Conservation (phyloP, 2,888 invertebrate genomes). For the Cacoxenus indagator region DNA sequence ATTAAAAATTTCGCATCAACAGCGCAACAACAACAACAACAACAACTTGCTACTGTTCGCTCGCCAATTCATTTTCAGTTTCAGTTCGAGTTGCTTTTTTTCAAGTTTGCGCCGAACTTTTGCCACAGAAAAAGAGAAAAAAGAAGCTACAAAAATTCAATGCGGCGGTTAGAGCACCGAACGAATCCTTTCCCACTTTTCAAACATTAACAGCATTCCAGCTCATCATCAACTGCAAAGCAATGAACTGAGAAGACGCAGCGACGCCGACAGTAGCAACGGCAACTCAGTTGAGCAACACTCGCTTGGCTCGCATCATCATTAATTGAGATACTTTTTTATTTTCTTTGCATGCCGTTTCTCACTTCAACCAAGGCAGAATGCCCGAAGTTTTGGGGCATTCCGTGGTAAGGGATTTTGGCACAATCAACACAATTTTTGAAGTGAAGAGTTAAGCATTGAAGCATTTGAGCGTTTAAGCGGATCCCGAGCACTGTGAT, state of each 20-base stretch:
- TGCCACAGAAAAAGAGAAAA: neutral
- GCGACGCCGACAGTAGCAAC: constrained; percentile 19
- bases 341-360: constrained; percentile 16
- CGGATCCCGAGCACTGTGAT: neutral
- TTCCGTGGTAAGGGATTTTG: constrained; percentile 43
- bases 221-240: neutral
- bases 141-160: neutral
- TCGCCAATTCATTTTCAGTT: constrained; percentile 39
- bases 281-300: neutral
- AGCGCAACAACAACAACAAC: constrained; percentile 15
- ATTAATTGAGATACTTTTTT: constrained; percentile 51
- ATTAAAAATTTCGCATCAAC: constrained; percentile 51
- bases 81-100: constrained; percentile 3
- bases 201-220: constrained; percentile 12
- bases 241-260: neutral
- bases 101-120: neutral
- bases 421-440: constrained; percentile 34
- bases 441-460: constrained; percentile 24
- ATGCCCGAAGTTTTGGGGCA: neutral
- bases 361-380: neutral
- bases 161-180: neutral
- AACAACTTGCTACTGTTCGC: constrained; percentile 30
- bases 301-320: neutral
- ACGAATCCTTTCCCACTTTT: neutral
- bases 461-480: neutral